Base-by-base conservation (phyloP, 2,888 invertebrate genomes). In the Sinhomidia bicolor region DNA sequence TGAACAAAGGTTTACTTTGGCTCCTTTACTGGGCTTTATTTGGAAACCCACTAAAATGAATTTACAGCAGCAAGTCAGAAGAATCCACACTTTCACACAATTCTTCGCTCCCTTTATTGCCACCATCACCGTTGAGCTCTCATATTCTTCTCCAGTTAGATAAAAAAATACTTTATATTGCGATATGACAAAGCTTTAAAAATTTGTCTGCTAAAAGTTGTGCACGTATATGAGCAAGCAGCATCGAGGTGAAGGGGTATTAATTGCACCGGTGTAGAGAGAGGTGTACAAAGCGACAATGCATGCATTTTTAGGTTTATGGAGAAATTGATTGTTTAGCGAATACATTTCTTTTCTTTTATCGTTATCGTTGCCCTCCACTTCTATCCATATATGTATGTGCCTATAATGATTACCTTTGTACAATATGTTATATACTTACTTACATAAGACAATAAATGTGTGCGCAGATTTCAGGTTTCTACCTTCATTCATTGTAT, bases 1-100 rank as follows among this genome's bases (percentile, higher is more conserved):
- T 85, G 85, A 85, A 85, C 85, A 85, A 85, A 85, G 85, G 85
- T 79, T 78, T 68, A 20, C 85, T 85, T 85, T 85, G 85, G 85
- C 85, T 85, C 85, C 85, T 85, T 60, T 68, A 26, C 26, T 57
- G 20, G 51, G 84, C 71, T 71, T 84, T 84, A 60, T 62, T 71
- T 71, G 47, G 84, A 29, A 83, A 60, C 57, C 84, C 74, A 60
- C 44, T 60, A 71, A 83, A 71, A 83, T 71, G 71, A 29, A 47
- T 26, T 17, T n/a, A 57, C 57, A 10, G 36, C 65, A 62, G 12
- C 4, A 12, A 62, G 29, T 29, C 29, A 29, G 14, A 5, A 12
- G 14, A 29, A 57, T 57, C 29, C 32, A 60, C 80, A 62, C 62
- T 9, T 3, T n/a, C 20, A 12, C 20, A 65, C 23, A 62, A 26